These are phyloP conservation scores for Prionchulus punctatus DNA, from an alignment of 2,888 invertebrate species.

Conservation along the genomic window DNA sequence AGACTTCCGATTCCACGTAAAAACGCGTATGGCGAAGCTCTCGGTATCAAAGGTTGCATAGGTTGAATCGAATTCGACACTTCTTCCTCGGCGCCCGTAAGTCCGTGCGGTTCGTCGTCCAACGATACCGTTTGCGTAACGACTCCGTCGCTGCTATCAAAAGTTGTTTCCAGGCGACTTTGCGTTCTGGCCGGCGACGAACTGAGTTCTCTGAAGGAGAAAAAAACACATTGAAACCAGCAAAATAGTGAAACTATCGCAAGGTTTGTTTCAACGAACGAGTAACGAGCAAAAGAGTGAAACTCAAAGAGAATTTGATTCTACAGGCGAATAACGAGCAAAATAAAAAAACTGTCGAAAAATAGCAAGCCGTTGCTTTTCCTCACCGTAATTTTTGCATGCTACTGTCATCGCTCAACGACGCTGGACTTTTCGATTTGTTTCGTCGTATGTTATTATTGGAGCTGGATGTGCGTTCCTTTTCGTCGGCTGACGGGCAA, in stretches of 20 bases:
- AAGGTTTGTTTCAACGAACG: no score
- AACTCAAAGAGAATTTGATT: no score
- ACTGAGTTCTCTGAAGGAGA: background rate
- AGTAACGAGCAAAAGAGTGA: no score
- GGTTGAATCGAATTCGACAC: constrained; percentile 50
- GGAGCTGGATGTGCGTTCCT: background rate
- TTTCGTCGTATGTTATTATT: background rate
- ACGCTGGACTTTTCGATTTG: background rate
- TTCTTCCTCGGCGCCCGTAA: constrained; percentile 17
- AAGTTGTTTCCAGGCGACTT: constrained; percentile 21
- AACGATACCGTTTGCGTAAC: constrained; percentile 13
- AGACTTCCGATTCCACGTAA: constrained; percentile 14
- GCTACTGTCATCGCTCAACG: background rate
- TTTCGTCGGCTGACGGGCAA: constrained; percentile 7
- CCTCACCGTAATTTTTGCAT: background rate
- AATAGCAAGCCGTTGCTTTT: no score
- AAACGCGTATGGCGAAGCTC: constrained; percentile 30
- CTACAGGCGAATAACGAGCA: no score
- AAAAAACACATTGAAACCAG: no score
- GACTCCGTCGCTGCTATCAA: constrained; percentile 15
- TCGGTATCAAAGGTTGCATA: constrained; percentile 58
- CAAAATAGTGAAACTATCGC: no score
- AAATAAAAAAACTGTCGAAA: no score
- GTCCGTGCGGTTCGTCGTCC: constrained; percentile 41
- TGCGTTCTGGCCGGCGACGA: constrained; percentile 12